Evolutionary conservation across 2,888 invertebrate genomes (phyloP), one percentile per base, ranked within the genome.

Genomic region (Drosophila ezoana): DNA sequence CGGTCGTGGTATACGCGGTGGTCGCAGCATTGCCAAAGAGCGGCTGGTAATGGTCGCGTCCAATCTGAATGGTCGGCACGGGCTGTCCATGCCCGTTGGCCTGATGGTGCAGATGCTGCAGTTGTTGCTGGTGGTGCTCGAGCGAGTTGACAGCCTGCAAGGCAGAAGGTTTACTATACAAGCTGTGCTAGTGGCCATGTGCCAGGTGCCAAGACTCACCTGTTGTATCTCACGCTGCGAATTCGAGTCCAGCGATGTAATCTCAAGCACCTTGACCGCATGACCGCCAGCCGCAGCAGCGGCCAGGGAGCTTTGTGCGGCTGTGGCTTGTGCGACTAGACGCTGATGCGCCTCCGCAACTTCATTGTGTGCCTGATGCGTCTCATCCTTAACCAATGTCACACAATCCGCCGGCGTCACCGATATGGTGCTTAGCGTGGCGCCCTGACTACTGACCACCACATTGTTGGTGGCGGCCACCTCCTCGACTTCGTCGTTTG

Each of bases 141-240:
- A 91, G 76, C 1, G 92, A 91, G 51, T 89, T 91, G 4, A 91
- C 91, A 35, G 91, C 92, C 90, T 90, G 35, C 11, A 52, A 60
- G 23, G 2, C 14, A 4, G n/a, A 20, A 9, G 1, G 0, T 14
- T 37, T 11, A 37, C 13, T 32, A 11, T 14, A 1, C 35, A 11
- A 13, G 4, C 11, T 35, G 13, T 13, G 35, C 35, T 13, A 2
- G 28, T 28, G 28, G 33, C 33, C 11, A 3, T 32, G 32, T 9
- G 35, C 4, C 35, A 35, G 1, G 4, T 13, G 35, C 13, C 13
- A 4, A 11, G 4, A n/a, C 71, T 57, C 13, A 90, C 90, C 86
- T 91, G 91, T 84, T 91, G 91, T 76, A 91, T 91, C 67, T 91
- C 91, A 16, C 91, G 90, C 72, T 91, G 91, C 1, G 92, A 92